Evolutionary conservation across 53 echinoderm and acorn worm species (phyloP), one percentile per base, ranked within the genome.

Genomic region (Arbacia lixula): DNA sequence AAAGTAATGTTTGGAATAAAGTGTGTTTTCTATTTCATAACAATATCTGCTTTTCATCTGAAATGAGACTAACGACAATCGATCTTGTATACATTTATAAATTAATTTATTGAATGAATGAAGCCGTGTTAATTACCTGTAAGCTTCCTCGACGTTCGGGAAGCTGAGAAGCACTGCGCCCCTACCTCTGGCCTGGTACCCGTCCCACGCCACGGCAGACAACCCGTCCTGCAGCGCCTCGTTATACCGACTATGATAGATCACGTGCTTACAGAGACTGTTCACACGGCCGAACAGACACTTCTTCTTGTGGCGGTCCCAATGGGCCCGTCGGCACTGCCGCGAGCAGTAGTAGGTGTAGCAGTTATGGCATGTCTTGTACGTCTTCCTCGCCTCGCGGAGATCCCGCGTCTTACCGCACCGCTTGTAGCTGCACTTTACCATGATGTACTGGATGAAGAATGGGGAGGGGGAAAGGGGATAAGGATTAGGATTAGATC

Each of bases 301-400:
- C 55, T 90, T 95, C 78, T 90, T 92, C 74, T 98, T 98, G 72
- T 98, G 99, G 30, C 88, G 76, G 33, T 76, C 78, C 99, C 99
- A 99, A 71, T 99, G 92, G 1, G 74, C 21, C 32, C 56, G 76
- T 3, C 95, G 90, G 85, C 95, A 99, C 24, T 86, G 91, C 33
- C 99, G 88, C 29, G 99, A 95, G 68, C 99, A 99, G 73, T 99
- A 99, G 78, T 99, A 99, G 32, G 95, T 95, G 84, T 99, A 99
- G 60, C 95, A 99, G 76, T 95, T 88, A 58, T 99, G 99, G 34
- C 99, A 99, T 5, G 95, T 94, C 86, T 99, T 99, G 85, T 88
- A 99, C 14, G 85, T 56, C 36, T 92, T 95, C 10, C 89, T 71
- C 9, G 99, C 99, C 5, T 92, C 99, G 21, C 64, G 73, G 6